Evolutionary conservation across 2,113 vertebrate species (phyloP).

Genomic region (Gallinago undulata): DNA sequence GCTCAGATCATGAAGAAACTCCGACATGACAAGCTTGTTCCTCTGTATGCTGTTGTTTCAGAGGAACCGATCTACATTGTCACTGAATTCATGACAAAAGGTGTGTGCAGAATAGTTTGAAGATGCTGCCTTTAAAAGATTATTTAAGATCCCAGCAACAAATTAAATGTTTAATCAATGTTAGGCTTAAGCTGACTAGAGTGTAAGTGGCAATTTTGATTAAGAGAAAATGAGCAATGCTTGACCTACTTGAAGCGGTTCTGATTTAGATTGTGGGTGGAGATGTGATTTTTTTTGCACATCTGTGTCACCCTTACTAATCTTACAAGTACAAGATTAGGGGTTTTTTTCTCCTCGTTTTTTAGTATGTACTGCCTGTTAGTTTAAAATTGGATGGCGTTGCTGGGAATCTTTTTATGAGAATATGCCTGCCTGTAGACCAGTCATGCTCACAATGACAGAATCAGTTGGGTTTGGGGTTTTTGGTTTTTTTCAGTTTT

Average conservation of each 20-base stretch:
- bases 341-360: background rate
- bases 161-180: slow-evolving; percentile 26
- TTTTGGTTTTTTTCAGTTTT: background rate
- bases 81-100: slow-evolving; percentile 97
- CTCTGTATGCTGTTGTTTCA: slow-evolving; percentile 92
- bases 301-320: slow-evolving; percentile 12
- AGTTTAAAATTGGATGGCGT: background rate
- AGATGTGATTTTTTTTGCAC: background rate
- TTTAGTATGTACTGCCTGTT: background rate
- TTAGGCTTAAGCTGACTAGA: background rate
- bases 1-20: slow-evolving; percentile 98
- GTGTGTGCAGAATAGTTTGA: slow-evolving; percentile 56
- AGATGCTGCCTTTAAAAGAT: background rate
- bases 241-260: slow-evolving; percentile 51
- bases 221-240: background rate
- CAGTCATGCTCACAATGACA: background rate
- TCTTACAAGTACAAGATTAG: background rate
- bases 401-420: background rate
- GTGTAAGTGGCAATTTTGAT: slow-evolving; percentile 25
- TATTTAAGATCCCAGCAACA: slow-evolving; percentile 13
- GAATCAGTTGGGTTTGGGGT: background rate
- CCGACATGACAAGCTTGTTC: slow-evolving; percentile 93
- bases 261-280: background rate
- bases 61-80: slow-evolving; percentile 96
- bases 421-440: background rate